phyloP scores from a whole-genome alignment of 2,797 vertebrate genomes.

The Xerus rutilus region DNA sequence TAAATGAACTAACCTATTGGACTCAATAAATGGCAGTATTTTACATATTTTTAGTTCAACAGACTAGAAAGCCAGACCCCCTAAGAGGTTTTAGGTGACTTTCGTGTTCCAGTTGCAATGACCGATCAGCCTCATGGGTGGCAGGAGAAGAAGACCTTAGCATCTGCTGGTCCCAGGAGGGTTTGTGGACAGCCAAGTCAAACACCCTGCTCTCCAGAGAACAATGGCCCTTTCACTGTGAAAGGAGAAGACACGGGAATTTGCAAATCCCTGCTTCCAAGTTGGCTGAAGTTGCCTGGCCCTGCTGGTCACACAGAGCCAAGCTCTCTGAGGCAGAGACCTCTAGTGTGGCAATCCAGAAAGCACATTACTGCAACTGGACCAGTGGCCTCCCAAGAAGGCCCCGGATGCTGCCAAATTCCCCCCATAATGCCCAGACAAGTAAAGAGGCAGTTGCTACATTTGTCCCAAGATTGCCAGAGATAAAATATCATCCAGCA shows the following conservation, averaged over 20 bases:
- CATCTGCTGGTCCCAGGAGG: background rate
- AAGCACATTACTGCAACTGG: background rate
- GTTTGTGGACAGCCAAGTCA: background rate
- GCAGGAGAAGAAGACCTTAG: too few relatives aligned
- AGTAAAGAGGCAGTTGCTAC: background rate
- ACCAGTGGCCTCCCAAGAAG: background rate
- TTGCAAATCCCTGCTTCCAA: fast-evolving
- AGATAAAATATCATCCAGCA: background rate
- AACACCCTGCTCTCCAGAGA: background rate
- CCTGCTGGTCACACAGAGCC: background rate
- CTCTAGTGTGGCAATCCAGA: background rate
- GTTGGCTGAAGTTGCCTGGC: background rate
- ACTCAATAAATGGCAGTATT: too few relatives aligned
- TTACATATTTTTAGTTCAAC: background rate
- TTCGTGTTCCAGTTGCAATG: background rate
- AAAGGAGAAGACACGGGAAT: background rate
- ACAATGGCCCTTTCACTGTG: too few relatives aligned
- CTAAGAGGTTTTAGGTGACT: background rate
- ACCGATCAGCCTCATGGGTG: background rate
- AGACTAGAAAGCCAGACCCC: background rate
- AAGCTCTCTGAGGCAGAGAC: background rate
- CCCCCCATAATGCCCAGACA: too few relatives aligned
- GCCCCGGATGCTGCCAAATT: background rate
- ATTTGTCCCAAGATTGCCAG: background rate
- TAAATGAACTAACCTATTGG: background rate